A percentile compares a stretch with the other conserved stretches of the same genome.
phyloP scores from a whole-genome alignment of 2,888 invertebrate species.

The Philhelius pedissequus region DNA sequence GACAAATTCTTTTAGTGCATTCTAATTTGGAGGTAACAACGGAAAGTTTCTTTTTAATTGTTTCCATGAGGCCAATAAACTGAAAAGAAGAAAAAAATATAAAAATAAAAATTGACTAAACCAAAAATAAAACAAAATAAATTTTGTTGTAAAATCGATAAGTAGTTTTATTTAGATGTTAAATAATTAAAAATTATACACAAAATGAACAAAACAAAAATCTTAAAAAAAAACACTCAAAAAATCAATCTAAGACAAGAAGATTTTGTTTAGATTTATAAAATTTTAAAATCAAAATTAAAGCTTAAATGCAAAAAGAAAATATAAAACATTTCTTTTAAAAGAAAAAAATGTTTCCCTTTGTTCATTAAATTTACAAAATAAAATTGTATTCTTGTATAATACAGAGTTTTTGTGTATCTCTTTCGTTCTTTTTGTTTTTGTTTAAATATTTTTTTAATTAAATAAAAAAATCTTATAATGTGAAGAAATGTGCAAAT shows the following conservation, averaged over 20 bases:
- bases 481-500: slow-evolving; percentile 37
- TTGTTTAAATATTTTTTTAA: slow-evolving; percentile 4
- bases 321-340: slow-evolving; percentile 3
- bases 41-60: too few species aligned
- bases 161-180: slow-evolving; percentile 25
- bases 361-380: slow-evolving; percentile 35
- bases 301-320: slow-evolving; percentile 43
- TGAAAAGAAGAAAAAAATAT: background rate
- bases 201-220: slow-evolving; percentile 21
- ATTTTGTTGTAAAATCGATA: slow-evolving; percentile 34
- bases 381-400: slow-evolving; percentile 51
- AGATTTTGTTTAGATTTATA: slow-evolving; percentile 16
- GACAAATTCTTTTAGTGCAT: too few species aligned
- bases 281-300: slow-evolving; percentile 24
- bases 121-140: slow-evolving; percentile 4
- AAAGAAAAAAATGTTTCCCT: background rate
- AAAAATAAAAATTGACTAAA: background rate
- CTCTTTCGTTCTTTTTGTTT: slow-evolving; percentile 14
- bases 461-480: slow-evolving; percentile 29
- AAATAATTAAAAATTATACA: slow-evolving; percentile 45
- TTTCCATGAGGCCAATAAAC: too few species aligned
- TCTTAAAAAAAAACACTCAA: slow-evolving; percentile 41
- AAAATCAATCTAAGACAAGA: slow-evolving; percentile 27
- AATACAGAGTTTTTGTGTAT: slow-evolving; percentile 56
- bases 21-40: too few species aligned